These are phyloP conservation scores for Synanthedon tipuliformis DNA, from an alignment of 2,888 invertebrate genomes.

Conservation along the genomic window DNA sequence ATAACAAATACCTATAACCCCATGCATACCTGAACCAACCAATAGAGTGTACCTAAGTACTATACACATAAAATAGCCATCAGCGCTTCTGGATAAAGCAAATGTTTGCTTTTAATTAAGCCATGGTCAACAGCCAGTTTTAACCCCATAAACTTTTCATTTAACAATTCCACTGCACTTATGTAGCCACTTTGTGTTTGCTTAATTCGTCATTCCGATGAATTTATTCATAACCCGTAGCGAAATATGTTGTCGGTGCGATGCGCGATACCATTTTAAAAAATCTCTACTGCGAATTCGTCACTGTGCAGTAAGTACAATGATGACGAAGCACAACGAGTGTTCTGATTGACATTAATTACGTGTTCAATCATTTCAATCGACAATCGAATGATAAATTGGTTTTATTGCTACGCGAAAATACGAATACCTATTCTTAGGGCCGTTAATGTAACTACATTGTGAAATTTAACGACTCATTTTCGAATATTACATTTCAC, in stretches of 20 bases:
- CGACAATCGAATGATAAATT: slow-evolving; percentile 23
- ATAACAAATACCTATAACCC: too few relatives aligned
- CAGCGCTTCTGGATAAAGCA: slow-evolving; percentile 38
- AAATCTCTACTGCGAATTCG: background rate
- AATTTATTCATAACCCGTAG: background rate
- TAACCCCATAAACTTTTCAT: slow-evolving; percentile 54
- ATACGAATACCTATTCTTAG: slow-evolving; percentile 10
- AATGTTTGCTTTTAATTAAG: slow-evolving; percentile 67
- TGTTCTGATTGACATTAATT: slow-evolving; percentile 23
- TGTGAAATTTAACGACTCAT: background rate
- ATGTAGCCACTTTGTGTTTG: slow-evolving; percentile 29
- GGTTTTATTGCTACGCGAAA: slow-evolving; percentile 18
- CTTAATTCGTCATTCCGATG: slow-evolving; percentile 9
- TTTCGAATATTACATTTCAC: background rate
- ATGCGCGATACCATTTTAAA: background rate
- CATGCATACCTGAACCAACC: too few relatives aligned
- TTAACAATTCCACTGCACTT: slow-evolving; percentile 52
- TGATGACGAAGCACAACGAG: slow-evolving; percentile 16
- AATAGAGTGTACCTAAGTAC: too few relatives aligned
- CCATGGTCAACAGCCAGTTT: slow-evolving; percentile 50
- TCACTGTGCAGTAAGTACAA: background rate
- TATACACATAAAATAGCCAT: slow-evolving; percentile 20
- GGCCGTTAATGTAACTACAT: background rate
- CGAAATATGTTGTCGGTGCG: background rate
- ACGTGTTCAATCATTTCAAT: slow-evolving; percentile 23